phyloP scores from a whole-genome alignment of 1,140 invertebrate genomes.

The Nomia melanderi region DNA sequence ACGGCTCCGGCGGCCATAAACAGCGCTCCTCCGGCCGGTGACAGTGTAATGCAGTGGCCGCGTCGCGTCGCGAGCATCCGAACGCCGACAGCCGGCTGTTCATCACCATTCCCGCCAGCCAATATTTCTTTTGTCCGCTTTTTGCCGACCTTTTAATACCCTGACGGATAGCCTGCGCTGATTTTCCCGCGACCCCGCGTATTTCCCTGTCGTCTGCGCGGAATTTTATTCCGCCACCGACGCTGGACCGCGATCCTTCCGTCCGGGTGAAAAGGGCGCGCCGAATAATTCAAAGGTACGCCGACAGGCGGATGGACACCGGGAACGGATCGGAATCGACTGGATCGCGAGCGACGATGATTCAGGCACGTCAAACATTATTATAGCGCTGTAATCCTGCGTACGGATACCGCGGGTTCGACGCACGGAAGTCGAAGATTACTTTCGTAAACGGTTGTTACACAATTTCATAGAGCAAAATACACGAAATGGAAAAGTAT shows the following conservation, averaged over 20 bases:
- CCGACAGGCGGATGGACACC: too few species aligned
- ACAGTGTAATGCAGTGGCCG: conserved; percentile 15
- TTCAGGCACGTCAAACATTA: too few species aligned
- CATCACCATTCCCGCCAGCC: conserved; percentile 43
- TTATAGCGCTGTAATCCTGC: too few species aligned
- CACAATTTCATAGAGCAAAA: too few species aligned
- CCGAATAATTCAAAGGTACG: too few species aligned
- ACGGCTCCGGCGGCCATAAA: not conserved
- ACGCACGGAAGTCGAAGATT: too few species aligned
- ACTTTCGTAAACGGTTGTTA: too few species aligned
- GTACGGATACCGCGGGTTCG: too few species aligned
- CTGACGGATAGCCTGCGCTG: conserved; percentile 52
- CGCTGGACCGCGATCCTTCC: conserved; percentile 8
- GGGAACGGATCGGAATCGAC: too few species aligned
- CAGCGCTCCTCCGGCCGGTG: not conserved
- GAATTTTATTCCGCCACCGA: conserved; percentile 26
- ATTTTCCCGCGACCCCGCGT: conserved; percentile 29
- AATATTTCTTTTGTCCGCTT: conserved; percentile 58
- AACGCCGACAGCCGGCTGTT: conserved; percentile 39
- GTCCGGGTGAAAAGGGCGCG: too few species aligned
- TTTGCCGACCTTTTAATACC: conserved; percentile 52
- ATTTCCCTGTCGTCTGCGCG: conserved; percentile 8
- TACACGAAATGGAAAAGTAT: too few species aligned
- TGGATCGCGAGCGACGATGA: too few species aligned
- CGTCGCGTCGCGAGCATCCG: not conserved